Percentiles rank a stretch among this genome's conserved stretches.
These are phyloP conservation scores for Syrista parreyssii DNA, from an alignment of 2,888 invertebrate species.

Conservation along the genomic window DNA sequence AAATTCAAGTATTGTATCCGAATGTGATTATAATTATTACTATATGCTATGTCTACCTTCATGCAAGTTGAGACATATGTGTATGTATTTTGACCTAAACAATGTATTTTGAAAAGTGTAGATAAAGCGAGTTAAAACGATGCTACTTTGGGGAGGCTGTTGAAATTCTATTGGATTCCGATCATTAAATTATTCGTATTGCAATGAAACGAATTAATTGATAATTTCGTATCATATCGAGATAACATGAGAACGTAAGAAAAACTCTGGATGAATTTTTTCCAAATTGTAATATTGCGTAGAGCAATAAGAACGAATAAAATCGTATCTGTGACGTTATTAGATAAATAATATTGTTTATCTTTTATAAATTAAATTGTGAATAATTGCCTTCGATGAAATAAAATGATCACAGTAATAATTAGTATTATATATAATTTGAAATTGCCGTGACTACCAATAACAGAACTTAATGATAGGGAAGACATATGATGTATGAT, in stretches of 20 bases:
- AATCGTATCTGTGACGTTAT: slow-evolving; percentile 34
- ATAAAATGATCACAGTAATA: slow-evolving; percentile 42
- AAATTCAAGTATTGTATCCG: slow-evolving; percentile 10
- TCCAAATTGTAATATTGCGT: slow-evolving; percentile 24
- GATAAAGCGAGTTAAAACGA: no score
- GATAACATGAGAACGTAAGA: no score
- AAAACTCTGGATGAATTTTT: not conserved
- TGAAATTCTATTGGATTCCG: no score
- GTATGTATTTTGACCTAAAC: no score
- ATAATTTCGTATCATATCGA: no score
- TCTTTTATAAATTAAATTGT: slow-evolving; percentile 53
- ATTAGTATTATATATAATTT: slow-evolving; percentile 30
- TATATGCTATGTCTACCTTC: slow-evolving; percentile 26
- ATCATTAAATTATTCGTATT: no score
- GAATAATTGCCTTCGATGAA: slow-evolving; percentile 49
- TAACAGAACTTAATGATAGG: slow-evolving; percentile 32
- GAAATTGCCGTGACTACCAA: slow-evolving; percentile 28
- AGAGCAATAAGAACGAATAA: slow-evolving; percentile 41
- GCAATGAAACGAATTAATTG: no score
- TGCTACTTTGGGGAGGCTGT: no score
- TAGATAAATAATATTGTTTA: slow-evolving; percentile 39
- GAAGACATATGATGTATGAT: slow-evolving; percentile 56
- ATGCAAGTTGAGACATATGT: slow-evolving; percentile 11
- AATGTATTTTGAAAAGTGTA: no score
- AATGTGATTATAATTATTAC: slow-evolving; percentile 26